Conservation (phyloP, 2,888 invertebrate species). For the Pantelozetes paolii region DNA sequence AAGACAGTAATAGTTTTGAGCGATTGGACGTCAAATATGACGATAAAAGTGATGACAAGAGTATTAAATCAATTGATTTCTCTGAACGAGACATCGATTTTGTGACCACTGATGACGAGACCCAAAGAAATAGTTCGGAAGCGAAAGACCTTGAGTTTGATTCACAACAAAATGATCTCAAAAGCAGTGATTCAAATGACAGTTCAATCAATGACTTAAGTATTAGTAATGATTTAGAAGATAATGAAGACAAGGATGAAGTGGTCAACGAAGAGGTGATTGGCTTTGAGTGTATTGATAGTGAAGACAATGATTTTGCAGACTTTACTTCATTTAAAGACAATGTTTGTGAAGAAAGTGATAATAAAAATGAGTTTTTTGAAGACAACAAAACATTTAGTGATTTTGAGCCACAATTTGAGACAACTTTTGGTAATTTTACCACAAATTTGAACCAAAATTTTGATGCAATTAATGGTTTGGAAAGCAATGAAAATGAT, state of each 20-base stretch:
- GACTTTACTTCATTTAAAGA: constrained; percentile 25
- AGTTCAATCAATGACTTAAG: neutral
- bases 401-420: neutral
- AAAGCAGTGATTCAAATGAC: neutral
- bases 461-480: neutral
- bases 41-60: neutral
- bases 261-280: neutral
- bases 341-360: neutral
- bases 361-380: neutral
- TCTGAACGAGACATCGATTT: neutral
- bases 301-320: constrained; percentile 23
- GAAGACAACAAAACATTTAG: constrained; percentile 14
- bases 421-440: constrained; percentile 11
- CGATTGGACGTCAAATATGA: neutral
- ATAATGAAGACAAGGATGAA: neutral
- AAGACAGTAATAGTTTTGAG: constrained; percentile 3
- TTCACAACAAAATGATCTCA: neutral
- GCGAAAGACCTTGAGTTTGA: neutral
- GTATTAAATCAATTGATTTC: neutral
- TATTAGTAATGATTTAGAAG: neutral
- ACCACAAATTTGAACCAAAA: neutral
- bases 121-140: too few relatives aligned
- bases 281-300: neutral
- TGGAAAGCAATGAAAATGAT: neutral
- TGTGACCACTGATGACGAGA: neutral